Percentiles rank a stretch among this genome's conserved stretches.
Evolutionary conservation across 2,888 invertebrate species (phyloP).

Genomic region (Tiliacea citrago): DNA sequence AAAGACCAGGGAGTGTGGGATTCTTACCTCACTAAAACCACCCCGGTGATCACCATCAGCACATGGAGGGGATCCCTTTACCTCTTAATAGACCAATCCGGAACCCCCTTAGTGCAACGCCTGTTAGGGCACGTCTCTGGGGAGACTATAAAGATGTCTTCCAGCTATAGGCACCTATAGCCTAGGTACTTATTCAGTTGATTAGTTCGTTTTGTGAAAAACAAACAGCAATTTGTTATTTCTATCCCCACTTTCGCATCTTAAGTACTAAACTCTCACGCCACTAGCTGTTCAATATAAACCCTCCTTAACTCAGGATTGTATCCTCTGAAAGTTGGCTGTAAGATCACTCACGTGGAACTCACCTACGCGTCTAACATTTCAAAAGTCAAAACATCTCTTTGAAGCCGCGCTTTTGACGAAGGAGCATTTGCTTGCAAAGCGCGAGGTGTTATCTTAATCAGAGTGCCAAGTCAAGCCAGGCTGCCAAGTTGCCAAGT

Average conservation of each 20-base stretch:
- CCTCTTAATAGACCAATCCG: no score
- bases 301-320: constrained; percentile 4
- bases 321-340: constrained; percentile 39
- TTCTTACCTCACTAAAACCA: no score
- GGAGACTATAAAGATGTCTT: no score
- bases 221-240: neutral
- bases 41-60: no score
- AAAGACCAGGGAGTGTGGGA: no score
- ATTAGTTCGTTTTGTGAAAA: neutral
- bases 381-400: constrained; percentile 78
- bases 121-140: no score
- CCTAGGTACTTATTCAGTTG: neutral
- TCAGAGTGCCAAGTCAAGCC: constrained; percentile 78
- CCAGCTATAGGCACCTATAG: no score
- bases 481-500: constrained; percentile 64
- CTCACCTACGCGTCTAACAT: constrained; percentile 57
- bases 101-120: no score
- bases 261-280: neutral
- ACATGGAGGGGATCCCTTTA: no score
- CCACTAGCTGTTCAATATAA: constrained; percentile 21
- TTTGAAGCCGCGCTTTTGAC: constrained; percentile 77
- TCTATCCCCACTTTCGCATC: neutral
- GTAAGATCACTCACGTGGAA: constrained; percentile 57
- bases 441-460: constrained; percentile 84
- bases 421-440: constrained; percentile 73